Conservation (phyloP, 2,888 invertebrate genomes). For the Epistrophella euchroma region DNA sequence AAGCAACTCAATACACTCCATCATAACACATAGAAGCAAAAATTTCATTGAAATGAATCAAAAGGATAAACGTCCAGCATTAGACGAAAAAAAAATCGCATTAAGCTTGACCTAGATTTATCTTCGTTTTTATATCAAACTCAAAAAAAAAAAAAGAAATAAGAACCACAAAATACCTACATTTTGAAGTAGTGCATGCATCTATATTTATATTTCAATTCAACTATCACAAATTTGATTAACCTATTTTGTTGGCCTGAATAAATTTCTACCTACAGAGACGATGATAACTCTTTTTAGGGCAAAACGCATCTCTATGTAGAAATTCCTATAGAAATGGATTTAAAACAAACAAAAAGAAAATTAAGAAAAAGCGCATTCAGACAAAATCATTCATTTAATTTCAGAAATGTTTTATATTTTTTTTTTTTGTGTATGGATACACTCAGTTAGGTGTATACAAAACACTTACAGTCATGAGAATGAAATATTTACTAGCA, state of each 20-base stretch:
- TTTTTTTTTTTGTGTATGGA: no score
- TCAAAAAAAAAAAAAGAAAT: neutral
- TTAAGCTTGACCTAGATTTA: constrained; percentile 26
- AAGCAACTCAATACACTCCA: constrained; percentile 10
- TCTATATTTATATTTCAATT: constrained; percentile 17
- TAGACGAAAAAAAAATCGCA: constrained; percentile 10
- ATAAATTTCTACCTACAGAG: constrained; percentile 3
- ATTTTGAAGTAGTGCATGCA: neutral
- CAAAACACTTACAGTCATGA: neutral
- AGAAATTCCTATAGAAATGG: neutral
- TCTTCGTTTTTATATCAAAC: neutral
- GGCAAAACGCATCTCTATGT: constrained; percentile 6
- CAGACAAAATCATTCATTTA: constrained; percentile 28
- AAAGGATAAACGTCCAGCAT: constrained; percentile 26
- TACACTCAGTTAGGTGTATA: neutral
- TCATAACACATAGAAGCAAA: neutral
- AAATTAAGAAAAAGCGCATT: constrained; percentile 15
- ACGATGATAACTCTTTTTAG: neutral
- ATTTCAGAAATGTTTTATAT: constrained; percentile 1
- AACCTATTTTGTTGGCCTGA: constrained; percentile 36
- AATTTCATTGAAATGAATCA: constrained; percentile 17
- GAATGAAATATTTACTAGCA: neutral
- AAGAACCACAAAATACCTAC: neutral
- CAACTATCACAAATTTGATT: constrained; percentile 27
- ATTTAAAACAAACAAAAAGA: constrained; percentile 7